These are phyloP conservation scores for Urosaurus nigricauda DNA, from an alignment of 2,797 vertebrate genomes.

Conservation along the genomic window DNA sequence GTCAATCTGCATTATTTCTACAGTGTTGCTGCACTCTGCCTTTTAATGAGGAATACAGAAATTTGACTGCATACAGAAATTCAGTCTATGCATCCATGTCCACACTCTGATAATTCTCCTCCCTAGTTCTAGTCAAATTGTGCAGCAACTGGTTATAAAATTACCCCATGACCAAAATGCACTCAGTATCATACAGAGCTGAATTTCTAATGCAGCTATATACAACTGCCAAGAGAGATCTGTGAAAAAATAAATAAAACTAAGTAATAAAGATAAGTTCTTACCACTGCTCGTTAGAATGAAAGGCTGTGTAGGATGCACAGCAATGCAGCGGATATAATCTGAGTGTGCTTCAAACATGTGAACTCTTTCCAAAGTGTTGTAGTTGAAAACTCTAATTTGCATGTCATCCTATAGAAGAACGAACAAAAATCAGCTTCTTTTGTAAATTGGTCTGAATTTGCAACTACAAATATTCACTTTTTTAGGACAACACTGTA, in stretches of 20 bases:
- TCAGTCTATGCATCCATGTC: not conserved
- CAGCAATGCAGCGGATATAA: conserved; percentile 98
- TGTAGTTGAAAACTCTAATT: conserved; percentile 98
- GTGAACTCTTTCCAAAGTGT: conserved; percentile 96
- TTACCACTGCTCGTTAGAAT: conserved; percentile 98
- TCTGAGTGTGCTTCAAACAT: conserved; percentile 99
- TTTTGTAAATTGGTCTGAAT: not conserved
- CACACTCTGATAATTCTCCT: not conserved
- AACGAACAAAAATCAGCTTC: not conserved
- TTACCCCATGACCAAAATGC: not conserved
- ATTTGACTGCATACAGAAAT: too few relatives aligned
- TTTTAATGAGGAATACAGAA: not conserved
- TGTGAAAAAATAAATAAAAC: not conserved
- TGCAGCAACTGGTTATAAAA: not conserved
- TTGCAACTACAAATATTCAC: not conserved
- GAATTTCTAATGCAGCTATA: conserved; percentile 13
- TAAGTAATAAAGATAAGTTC: conserved; percentile 24
- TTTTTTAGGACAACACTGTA: not conserved
- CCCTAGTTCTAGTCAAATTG: not conserved
- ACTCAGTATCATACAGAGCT: conserved; percentile 28
- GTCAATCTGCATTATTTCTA: too few relatives aligned
- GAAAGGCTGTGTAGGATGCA: conserved; percentile 97
- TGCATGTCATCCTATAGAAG: conserved; percentile 95
- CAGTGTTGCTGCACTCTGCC: not conserved
- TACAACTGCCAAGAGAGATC: conserved; percentile 2